Conservation (phyloP, 2,888 invertebrate species). For the Scotopteryx bipunctaria region DNA sequence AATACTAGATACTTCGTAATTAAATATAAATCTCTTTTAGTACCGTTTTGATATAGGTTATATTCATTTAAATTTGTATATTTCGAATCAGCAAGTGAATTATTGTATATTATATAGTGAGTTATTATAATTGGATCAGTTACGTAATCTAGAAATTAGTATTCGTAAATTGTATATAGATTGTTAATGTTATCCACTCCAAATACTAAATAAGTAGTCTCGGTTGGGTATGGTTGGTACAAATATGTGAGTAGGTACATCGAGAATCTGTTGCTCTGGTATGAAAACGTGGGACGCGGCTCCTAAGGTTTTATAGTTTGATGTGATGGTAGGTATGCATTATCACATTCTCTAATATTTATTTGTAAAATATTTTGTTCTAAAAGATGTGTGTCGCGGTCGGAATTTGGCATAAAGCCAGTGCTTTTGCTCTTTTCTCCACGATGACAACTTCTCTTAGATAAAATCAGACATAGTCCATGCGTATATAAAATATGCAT, state of each 20-base stretch:
- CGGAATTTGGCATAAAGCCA: conserved; percentile 75
- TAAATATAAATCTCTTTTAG: too few relatives aligned
- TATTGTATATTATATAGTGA: too few relatives aligned
- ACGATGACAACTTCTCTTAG: conserved; percentile 68
- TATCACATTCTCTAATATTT: conserved; percentile 52
- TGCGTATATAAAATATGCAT: conserved; percentile 44
- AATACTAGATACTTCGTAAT: too few relatives aligned
- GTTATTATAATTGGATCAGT: too few relatives aligned
- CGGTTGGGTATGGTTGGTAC: background rate
- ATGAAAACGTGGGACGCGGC: conserved; percentile 36
- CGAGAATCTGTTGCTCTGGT: conserved; percentile 38
- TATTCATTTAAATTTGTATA: too few relatives aligned
- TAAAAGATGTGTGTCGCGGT: conserved; percentile 71
- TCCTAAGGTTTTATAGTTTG: conserved; percentile 34
- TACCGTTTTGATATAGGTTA: too few relatives aligned
- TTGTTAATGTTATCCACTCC: background rate
- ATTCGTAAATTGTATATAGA: too few relatives aligned
- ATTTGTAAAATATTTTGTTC: conserved; percentile 72
- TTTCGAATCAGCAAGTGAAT: too few relatives aligned
- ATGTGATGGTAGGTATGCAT: conserved; percentile 31
- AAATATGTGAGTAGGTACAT: background rate
- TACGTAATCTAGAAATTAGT: too few relatives aligned
- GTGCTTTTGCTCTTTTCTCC: conserved; percentile 73
- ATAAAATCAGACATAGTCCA: conserved; percentile 62
- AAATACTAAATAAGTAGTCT: background rate